phyloP scores from a whole-genome alignment of 2,888 invertebrate genomes.

The Leistus spinibarbis region DNA sequence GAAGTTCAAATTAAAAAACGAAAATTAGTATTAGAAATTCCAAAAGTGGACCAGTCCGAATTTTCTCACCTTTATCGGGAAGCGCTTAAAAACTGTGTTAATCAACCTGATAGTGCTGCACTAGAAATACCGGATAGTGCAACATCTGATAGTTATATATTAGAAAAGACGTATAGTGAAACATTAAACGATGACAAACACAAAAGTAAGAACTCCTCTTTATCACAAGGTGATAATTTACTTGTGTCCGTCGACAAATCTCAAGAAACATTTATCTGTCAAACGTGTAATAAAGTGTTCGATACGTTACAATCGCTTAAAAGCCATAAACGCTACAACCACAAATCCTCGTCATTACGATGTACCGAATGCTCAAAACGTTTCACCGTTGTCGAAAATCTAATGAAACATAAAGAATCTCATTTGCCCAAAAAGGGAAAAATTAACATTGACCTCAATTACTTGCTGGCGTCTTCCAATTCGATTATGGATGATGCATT shows the following conservation, averaged over 20 bases:
- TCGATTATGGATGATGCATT: not conserved
- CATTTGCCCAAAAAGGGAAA: not conserved
- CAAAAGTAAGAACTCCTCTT: too few relatives aligned
- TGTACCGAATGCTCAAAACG: constrained; percentile 17
- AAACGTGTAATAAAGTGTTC: constrained; percentile 32
- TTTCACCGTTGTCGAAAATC: constrained; percentile 21
- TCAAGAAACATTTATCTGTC: constrained; percentile 23
- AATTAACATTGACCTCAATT: not conserved
- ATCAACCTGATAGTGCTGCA: not conserved
- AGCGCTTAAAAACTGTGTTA: not conserved
- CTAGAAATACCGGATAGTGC: too few relatives aligned
- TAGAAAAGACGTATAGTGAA: too few relatives aligned
- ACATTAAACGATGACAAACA: too few relatives aligned
- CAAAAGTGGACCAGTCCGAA: not conserved
- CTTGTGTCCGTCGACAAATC: not conserved
- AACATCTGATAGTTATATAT: not conserved
- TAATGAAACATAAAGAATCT: constrained; percentile 14
- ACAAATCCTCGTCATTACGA: constrained; percentile 15
- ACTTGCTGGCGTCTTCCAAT: not conserved
- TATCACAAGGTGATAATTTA: constrained; percentile 5
- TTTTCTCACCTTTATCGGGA: not conserved
- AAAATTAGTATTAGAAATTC: not conserved
- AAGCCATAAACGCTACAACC: constrained; percentile 12
- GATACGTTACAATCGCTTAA: constrained; percentile 4
- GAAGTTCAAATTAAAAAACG: not conserved